phyloP scores from a whole-genome alignment of 2,113 vertebrate genomes.

The Sylvilagus bachmani region DNA sequence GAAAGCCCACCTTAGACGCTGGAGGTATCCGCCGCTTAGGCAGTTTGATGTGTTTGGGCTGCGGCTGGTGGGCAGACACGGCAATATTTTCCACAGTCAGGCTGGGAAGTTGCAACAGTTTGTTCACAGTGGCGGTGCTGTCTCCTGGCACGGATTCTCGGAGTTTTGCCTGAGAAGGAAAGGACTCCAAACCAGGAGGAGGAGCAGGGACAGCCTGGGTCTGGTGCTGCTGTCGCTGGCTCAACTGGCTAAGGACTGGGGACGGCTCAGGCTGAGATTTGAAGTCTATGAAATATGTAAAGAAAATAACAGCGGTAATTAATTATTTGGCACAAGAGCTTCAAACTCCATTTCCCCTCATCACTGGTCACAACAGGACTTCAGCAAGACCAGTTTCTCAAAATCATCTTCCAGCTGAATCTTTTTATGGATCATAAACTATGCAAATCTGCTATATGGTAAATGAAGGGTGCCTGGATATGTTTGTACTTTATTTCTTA shows the following conservation, averaged over 20 bases:
- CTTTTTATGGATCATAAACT: no score
- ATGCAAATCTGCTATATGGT: not conserved
- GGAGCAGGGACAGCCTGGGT: slow-evolving; percentile 84
- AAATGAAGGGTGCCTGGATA: not conserved
- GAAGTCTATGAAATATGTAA: slow-evolving; percentile 88
- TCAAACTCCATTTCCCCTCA: not conserved
- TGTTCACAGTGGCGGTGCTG: slow-evolving; percentile 86
- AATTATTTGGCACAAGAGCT: not conserved
- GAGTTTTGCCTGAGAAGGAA: slow-evolving; percentile 87
- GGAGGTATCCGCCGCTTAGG: slow-evolving; percentile 93
- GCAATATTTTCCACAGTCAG: slow-evolving; percentile 86
- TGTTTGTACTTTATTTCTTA: not conserved
- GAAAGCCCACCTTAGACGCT: slow-evolving; percentile 92
- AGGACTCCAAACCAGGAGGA: slow-evolving; percentile 91
- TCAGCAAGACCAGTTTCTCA: not conserved
- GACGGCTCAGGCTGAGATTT: slow-evolving; percentile 97
- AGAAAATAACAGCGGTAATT: not conserved
- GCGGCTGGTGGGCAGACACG: slow-evolving; percentile 87
- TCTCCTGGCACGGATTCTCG: slow-evolving; percentile 84
- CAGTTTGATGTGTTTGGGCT: slow-evolving; percentile 93
- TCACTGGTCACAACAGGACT: not conserved
- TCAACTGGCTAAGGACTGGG: slow-evolving; percentile 95
- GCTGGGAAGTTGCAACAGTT: slow-evolving; percentile 88
- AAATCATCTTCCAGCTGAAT: not conserved
- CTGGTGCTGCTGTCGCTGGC: slow-evolving; percentile 92